Evolutionary conservation across 2,113 vertebrate species (phyloP).

Genomic region (Menura novaehollandiae): DNA sequence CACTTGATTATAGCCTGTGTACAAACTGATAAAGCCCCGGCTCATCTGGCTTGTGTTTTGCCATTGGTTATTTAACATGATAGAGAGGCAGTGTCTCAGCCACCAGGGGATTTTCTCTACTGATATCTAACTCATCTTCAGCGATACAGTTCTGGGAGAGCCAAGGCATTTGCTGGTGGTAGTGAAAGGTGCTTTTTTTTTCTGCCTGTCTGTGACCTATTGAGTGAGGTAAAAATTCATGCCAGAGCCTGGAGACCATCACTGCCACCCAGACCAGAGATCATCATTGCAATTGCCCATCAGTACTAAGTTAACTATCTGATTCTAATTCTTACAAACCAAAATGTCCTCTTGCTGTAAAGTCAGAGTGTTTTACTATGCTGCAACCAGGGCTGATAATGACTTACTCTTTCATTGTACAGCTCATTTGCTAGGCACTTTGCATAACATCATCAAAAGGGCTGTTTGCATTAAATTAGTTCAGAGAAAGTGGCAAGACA

Average conservation of each 20-base stretch:
- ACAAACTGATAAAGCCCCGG: background rate
- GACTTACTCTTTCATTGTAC: background rate
- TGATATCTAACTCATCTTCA: background rate
- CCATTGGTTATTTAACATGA: background rate
- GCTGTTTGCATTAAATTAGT: background rate
- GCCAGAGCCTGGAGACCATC: background rate
- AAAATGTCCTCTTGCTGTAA: background rate
- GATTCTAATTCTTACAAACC: background rate
- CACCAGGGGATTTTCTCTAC: background rate
- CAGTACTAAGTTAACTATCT: background rate
- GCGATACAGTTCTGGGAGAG: background rate
- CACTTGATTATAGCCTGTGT: background rate
- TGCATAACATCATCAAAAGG: background rate
- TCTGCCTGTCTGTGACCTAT: background rate
- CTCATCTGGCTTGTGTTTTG: background rate
- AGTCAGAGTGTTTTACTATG: background rate
- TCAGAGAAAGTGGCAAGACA: background rate
- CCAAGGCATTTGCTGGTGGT: background rate
- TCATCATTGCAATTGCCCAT: background rate
- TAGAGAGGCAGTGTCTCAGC: background rate
- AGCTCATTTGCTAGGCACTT: background rate
- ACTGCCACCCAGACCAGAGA: background rate
- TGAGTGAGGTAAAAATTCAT: background rate
- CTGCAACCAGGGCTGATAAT: background rate
- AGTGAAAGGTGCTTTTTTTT: background rate